Conservation (phyloP, 1,140 invertebrate species). For the Phocides pigmalion region DNA sequence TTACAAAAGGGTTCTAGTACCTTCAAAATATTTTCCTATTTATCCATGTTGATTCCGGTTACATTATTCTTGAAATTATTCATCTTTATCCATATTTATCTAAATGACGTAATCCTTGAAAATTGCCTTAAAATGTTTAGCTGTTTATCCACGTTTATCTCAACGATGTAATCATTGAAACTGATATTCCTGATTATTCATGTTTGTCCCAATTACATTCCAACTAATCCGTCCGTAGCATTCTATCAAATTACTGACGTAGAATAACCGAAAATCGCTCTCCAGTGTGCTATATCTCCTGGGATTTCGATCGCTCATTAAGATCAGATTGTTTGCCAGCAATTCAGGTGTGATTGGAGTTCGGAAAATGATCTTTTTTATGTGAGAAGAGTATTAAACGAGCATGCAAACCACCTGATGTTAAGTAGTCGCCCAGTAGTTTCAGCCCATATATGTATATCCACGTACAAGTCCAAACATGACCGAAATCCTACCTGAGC, state of each 20-base stretch:
- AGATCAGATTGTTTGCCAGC: neutral
- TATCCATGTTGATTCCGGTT: too few relatives aligned
- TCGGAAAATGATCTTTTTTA: neutral
- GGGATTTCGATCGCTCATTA: neutral
- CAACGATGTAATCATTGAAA: neutral
- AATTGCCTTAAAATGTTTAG: neutral
- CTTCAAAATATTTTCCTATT: too few relatives aligned
- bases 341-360: neutral
- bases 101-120: neutral
- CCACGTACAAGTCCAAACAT: too few relatives aligned
- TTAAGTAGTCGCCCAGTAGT: too few relatives aligned
- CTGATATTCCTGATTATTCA: neutral
- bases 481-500: too few relatives aligned
- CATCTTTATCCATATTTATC: neutral
- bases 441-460: too few relatives aligned
- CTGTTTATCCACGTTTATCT: neutral
- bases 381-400: too few relatives aligned
- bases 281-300: neutral
- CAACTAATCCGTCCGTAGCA: neutral
- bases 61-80: neutral
- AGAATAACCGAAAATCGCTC: neutral
- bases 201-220: neutral
- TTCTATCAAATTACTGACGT: neutral
- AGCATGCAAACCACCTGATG: too few relatives aligned
- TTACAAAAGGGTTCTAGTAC: too few relatives aligned